Base-by-base conservation (phyloP, 2,113 vertebrate genomes). In the Nannospalax galili region DNA sequence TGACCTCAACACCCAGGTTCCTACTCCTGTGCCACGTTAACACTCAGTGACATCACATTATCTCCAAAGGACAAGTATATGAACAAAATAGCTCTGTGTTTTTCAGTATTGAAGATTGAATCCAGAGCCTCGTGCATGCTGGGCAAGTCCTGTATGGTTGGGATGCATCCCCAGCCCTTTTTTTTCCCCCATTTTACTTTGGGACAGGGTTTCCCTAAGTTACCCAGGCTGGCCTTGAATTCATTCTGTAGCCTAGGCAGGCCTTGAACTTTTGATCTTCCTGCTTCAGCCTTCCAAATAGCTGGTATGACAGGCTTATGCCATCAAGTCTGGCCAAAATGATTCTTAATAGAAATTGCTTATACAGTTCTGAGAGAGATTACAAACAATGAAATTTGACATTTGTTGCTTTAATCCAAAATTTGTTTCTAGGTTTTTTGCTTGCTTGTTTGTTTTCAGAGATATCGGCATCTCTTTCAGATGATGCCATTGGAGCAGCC, bases 401-500 rank as follows among this genome's bases (percentile, higher is more conserved):
- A 77, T 28, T 87, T 19, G 32, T 84, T 16, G 80, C 90, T 94
- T 94, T 70, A 95, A 73, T 1, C 30, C 3, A n/a, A 62, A 92
- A 67, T 87, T 96, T 87, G 22, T 90, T 92, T 90, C 48, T 87
- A 65, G 78, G 16, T 52, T 93, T 80, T 42, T 56, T 79, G 84
- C 92, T 48, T 30, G 28, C 58, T 72, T 12, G 78, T 92, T 56
- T 48, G 42, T 77, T 75, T 42, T 11, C 60, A 85, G 58, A 79
- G 74, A 60, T 24, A 6, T 92, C 52, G 87, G 10, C 8, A 81
- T 16, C 16, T 5, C 42, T 94, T 52, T 93, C 8, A 35, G 73
- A 70, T 67, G 30, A 72, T 64, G 40, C 16, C 19, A 89, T 91
- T 88, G 70, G 65, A 92, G 75, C 10, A 22, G 74, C 69, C 70